phyloP scores from a whole-genome alignment of 2,888 invertebrate genomes.

The Prosopocoilus inquinatus region DNA sequence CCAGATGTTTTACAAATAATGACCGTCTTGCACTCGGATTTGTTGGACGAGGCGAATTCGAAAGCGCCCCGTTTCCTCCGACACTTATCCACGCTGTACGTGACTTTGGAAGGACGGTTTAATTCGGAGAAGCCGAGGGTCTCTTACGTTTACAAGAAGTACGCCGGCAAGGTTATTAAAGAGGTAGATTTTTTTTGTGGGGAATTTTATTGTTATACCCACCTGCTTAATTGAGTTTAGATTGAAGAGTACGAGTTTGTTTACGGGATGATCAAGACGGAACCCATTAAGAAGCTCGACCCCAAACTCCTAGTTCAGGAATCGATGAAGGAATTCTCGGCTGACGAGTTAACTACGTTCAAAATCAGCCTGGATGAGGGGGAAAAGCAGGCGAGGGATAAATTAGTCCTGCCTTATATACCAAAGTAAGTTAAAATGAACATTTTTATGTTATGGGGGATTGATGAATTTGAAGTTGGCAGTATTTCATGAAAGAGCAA shows the following conservation, averaged over 20 bases:
- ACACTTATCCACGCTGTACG: slow-evolving; percentile 47
- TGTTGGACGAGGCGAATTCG: slow-evolving; percentile 48
- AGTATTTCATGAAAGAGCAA: background rate
- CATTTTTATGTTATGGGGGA: no score
- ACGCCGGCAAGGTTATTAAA: slow-evolving; percentile 54
- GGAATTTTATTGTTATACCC: background rate
- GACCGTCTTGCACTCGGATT: slow-evolving; percentile 53
- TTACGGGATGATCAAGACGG: slow-evolving; percentile 41
- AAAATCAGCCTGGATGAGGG: slow-evolving; percentile 63
- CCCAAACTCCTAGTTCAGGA: slow-evolving; percentile 40
- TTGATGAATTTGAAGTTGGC: background rate
- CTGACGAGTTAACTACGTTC: slow-evolving; percentile 60
- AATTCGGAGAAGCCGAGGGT: slow-evolving; percentile 40
- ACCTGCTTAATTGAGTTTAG: slow-evolving; percentile 23
- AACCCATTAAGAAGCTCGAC: slow-evolving; percentile 42
- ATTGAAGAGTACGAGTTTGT: slow-evolving; percentile 43
- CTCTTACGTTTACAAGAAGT: slow-evolving; percentile 52
- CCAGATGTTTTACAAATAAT: slow-evolving; percentile 38
- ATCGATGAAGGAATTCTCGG: slow-evolving; percentile 37
- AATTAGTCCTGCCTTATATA: slow-evolving; percentile 62
- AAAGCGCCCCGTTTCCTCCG: slow-evolving; percentile 52
- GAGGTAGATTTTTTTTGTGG: slow-evolving; percentile 38
- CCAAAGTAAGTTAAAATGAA: slow-evolving; percentile 51
- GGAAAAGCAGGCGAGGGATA: slow-evolving; percentile 60
- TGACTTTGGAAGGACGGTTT: slow-evolving; percentile 48